Base-by-base conservation (phyloP, 2,888 invertebrate genomes). In the Trissoscelio sp. region DNA sequence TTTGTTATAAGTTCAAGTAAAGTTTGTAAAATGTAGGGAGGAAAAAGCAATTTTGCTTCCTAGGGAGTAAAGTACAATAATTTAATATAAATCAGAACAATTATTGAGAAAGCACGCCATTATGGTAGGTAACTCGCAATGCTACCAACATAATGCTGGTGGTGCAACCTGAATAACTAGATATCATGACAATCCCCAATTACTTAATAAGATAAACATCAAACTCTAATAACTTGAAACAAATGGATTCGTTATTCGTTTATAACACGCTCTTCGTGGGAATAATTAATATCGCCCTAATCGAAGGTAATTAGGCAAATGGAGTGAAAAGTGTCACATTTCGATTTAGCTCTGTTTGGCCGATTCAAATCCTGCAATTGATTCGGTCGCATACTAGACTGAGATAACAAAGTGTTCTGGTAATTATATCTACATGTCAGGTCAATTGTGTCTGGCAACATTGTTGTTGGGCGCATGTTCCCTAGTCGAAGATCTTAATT, bases 121-220 rank as follows among this genome's bases (percentile, higher is more conserved):
- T n/a, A n/a, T n/a, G n/a, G n/a, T n/a, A n/a, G n/a, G n/a, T n/a
- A n/a, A n/a, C n/a, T n/a, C n/a, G n/a, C n/a, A n/a, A n/a, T n/a
- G n/a, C n/a, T n/a, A n/a, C n/a, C n/a, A n/a, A n/a, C n/a, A n/a
- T n/a, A n/a, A n/a, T n/a, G n/a, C n/a, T n/a, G n/a, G n/a, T n/a
- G n/a, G n/a, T n/a, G n/a, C n/a, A n/a, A n/a, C n/a, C n/a, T n/a
- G n/a, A n/a, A n/a, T n/a, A 28, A 28, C 24, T 16, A 44, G 16
- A 60, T 39, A 34, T 7, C 7, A 42, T n/a, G n/a, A 16, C 22
- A 2, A 12, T 57, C 34, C 57, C 44, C 55, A 69, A 57, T 69
- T 69, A 57, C 57, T 67, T 67, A 67, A 67, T 67, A 44, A 67
- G 44, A 69, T 69, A 69, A 46, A 55, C 22, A 69, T 69, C 69